Conservation (phyloP, 30 jellyfish, hydroid and myxozoan species). For the Chironex yamaguchii region DNA sequence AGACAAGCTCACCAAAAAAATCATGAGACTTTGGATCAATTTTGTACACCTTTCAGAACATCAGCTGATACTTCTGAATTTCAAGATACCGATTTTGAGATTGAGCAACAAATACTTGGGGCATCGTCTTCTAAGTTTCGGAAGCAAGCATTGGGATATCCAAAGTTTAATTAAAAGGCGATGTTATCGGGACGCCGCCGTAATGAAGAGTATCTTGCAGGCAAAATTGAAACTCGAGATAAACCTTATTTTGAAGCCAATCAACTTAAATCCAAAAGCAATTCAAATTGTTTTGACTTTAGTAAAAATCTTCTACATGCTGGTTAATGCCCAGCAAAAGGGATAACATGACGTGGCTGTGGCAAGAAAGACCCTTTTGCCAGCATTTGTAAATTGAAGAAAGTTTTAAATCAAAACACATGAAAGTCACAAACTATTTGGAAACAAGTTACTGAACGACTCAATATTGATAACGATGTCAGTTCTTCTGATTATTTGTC, state of each 20-base stretch:
- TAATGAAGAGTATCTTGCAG: background rate
- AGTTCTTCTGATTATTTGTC: slow-evolving; percentile 7
- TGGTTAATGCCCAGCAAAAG: slow-evolving; percentile 15
- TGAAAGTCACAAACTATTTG: too few relatives aligned
- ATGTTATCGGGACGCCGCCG: slow-evolving; percentile 13
- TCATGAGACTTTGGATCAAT: background rate
- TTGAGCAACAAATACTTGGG: slow-evolving; percentile 17
- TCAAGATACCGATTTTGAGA: slow-evolving; percentile 9
- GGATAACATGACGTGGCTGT: slow-evolving; percentile 14
- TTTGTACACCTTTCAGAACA: background rate
- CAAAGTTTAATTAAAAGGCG: background rate
- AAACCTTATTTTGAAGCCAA: background rate
- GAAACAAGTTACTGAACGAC: background rate
- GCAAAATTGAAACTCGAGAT: slow-evolving; percentile 14
- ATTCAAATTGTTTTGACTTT: background rate
- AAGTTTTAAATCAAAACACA: background rate
- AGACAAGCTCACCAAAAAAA: background rate
- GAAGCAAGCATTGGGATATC: slow-evolving; percentile 10
- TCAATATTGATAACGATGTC: background rate
- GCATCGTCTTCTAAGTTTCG: slow-evolving; percentile 2
- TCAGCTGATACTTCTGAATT: background rate
- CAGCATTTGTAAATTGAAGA: slow-evolving; percentile 4
- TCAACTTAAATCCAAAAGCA: background rate
- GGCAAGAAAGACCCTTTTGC: slow-evolving; percentile 5
- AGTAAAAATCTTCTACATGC: slow-evolving; percentile 2